Conservation (phyloP, 2,888 invertebrate genomes). For the Napeogenes sylphis region DNA sequence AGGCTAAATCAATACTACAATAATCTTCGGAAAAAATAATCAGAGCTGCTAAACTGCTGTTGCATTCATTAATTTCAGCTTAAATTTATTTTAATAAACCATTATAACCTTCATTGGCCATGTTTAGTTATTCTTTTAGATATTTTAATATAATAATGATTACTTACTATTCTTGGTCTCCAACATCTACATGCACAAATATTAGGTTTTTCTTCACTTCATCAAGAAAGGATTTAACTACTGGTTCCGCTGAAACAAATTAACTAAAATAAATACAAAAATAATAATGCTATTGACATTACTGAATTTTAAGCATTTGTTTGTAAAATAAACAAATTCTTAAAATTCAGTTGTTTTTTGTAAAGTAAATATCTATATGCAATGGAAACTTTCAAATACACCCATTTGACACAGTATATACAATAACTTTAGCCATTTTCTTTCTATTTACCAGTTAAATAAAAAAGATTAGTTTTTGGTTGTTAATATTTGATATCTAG, state of each 20-base stretch:
- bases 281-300: no score
- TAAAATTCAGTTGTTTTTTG: no score
- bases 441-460: slow-evolving; percentile 64
- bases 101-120: no score
- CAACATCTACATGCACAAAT: slow-evolving; percentile 88
- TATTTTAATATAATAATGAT: slow-evolving; percentile 12
- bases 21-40: no score
- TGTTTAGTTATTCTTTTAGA: no score
- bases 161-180: slow-evolving; percentile 85
- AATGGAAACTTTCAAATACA: slow-evolving; percentile 25
- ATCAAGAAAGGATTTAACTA: slow-evolving; percentile 82
- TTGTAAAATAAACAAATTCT: no score
- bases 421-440: slow-evolving; percentile 90
- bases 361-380: no score
- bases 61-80: no score
- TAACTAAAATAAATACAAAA: not conserved
- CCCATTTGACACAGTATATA: slow-evolving; percentile 60
- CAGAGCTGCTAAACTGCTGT: no score
- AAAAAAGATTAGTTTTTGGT: slow-evolving; percentile 59
- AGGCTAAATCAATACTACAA: no score
- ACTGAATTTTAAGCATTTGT: no score
- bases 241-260: slow-evolving; percentile 82
- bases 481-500: slow-evolving; percentile 44
- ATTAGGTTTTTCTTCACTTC: slow-evolving; percentile 79
- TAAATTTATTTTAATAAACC: no score